Evolutionary conservation across 2,113 vertebrate species (phyloP), one percentile per base, ranked within the genome.

Genomic region (Zosterops pallidus): DNA sequence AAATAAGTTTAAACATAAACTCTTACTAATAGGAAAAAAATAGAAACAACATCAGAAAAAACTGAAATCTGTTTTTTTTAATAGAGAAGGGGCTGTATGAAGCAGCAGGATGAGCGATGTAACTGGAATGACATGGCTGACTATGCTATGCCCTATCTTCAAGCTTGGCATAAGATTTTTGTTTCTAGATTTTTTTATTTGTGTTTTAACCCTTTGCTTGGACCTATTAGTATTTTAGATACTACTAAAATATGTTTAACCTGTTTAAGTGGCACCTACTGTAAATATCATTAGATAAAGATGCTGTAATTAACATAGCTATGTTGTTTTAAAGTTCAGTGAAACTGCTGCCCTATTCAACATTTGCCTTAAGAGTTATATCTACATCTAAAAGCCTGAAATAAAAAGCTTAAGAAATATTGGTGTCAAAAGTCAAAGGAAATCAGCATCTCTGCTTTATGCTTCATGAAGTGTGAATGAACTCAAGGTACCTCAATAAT

Each of bases 371-470:
- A 52, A 57, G 46, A 63, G 14, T 70, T 92, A 3, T 17, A 77
- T 44, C 20, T 81, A 42, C 31, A 91, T 70, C 75, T 74, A 74
- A 90, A 93, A 89, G 60, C 3, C 41, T 75, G 69, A 91, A 91
- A 92, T 70, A 92, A 90, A 93, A 90, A 86, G 55, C 80, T 92
- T 83, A 77, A 90, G 92, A 97, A 96, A 84, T 86, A 94, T 33
- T 91, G 64, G 69, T 91, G 80, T 18, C 94, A 89, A 10, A 84
- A 95, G 77, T 84, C 91, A 81, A 71, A 84, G 55, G 65, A 91
- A 75, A 94, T 92, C 86, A 94, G 44, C 31, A 78, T 89, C 42
- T 80, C 76, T 77, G 59, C 76, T 78, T 89, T 42, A 92, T 29
- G 72, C 72, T 90, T 92, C 86, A 86, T 37, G 39, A 92, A 86